Evolutionary conservation across 92 coral and sea anemone species (phyloP), one percentile per base, ranked within the genome.

Genomic region (Bergia sp.): DNA sequence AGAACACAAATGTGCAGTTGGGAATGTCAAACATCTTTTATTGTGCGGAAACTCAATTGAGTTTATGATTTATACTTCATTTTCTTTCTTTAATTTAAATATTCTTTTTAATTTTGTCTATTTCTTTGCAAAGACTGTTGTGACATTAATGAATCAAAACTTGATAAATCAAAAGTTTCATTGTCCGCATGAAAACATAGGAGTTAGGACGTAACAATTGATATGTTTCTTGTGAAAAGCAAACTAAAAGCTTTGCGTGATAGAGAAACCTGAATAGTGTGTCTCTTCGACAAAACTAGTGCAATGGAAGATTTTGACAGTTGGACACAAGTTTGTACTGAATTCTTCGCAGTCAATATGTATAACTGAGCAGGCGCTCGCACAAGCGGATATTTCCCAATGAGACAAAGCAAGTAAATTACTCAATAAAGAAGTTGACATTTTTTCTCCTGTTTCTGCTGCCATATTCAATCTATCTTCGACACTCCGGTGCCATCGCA

Each of bases 361-460:
- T 21, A 61, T 18, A 61, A 18, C 20, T 21, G 69, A 61, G 29
- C 69, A 6, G 29, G 69, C 69, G 18, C 12, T 61, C 3, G 12
- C 65, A 11, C 65, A 57, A 57, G 20, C 16, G 2, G 18, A 18
- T 0, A 57, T 11, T 57, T 47, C 53, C 65, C 20, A 57, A 16
- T 16, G 20, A 57, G 65, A 57, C 18, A 57, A 57, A 20, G 23
- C 5, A 61, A 37, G 5, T 37, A 37, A 73, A 73, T 73, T 43
- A 36, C 77, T 73, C 77, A 73, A 73, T 73, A 73, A 73, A 36
- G 42, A 73, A 10, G 42, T 37, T 73, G 77, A 73, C 43, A 37
- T 9, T 36, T 29, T 13, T 73, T 13, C 20, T 39, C 43, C 39
- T 73, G 42, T 73, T 73, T 73, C 42, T 36, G 0, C 43, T 39